Percentiles rank a stretch among this genome's conserved stretches.
phyloP scores from a whole-genome alignment of 2,797 vertebrate genomes.

The Thaleichthys pacificus region DNA sequence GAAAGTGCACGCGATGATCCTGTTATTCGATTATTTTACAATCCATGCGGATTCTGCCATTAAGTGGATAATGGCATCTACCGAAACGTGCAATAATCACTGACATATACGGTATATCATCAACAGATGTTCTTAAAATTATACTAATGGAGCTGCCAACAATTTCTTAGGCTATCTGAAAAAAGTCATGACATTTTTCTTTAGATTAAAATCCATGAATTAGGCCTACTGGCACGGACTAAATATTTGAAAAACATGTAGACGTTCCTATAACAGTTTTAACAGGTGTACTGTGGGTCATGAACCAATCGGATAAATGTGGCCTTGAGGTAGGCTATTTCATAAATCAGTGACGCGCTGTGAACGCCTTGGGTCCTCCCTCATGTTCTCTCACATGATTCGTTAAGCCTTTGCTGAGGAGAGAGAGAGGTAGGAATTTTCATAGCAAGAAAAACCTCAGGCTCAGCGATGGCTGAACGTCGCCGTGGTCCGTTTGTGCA shows the following conservation, averaged over 20 bases:
- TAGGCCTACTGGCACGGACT: too few relatives aligned
- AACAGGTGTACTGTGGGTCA: too few relatives aligned
- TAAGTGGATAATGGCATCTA: too few relatives aligned
- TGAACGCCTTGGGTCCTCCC: slow-evolving; percentile 56
- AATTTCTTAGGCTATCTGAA: not conserved
- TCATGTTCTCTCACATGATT: slow-evolving; percentile 76
- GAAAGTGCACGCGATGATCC: not conserved
- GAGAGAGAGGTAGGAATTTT: slow-evolving; percentile 47
- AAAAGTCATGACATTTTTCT: not conserved
- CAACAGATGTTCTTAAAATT: too few relatives aligned
- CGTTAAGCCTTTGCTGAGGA: slow-evolving; percentile 39
- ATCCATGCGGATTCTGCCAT: too few relatives aligned
- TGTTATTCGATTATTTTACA: not conserved
- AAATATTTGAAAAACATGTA: too few relatives aligned
- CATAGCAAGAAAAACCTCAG: slow-evolving; percentile 33
- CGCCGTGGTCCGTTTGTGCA: slow-evolving; percentile 40
- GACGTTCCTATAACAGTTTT: too few relatives aligned
- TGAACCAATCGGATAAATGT: too few relatives aligned
- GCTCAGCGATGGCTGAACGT: slow-evolving; percentile 45
- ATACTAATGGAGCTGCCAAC: not conserved
- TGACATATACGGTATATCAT: too few relatives aligned
- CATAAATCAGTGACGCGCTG: slow-evolving; percentile 14
- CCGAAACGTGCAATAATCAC: too few relatives aligned
- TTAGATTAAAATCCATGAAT: too few relatives aligned
- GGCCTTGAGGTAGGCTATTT: not conserved